Base-by-base conservation (phyloP, 2,888 invertebrate genomes). In the Corythucha ciliata region DNA sequence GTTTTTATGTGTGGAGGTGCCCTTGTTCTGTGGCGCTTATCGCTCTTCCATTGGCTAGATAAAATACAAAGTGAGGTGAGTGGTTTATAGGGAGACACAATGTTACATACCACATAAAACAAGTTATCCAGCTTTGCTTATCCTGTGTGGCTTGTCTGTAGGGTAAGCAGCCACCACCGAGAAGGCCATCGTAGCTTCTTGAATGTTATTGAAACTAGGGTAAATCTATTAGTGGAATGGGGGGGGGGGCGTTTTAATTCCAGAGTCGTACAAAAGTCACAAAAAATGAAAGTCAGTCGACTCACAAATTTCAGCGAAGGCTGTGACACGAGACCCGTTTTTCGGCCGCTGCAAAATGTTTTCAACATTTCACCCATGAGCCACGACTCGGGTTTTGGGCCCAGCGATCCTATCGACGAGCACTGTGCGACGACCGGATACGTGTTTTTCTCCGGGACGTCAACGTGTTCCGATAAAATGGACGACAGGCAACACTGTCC, bases 1-100 rank as follows among this genome's bases (percentile, higher is more conserved):
- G 83, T 80, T 68, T 98, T 98, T 32, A 96, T 89, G 65, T 98
- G 97, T 0, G 98, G 98, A 80, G 92, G 87, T 0, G 93, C 92
- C 50, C 76, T 69, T 41, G 81, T 78, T n/a, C 97, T 74, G 12
- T 75, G 69, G 0, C 78, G 74, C 0, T 70, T 67, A 2, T 77
- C 77, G 0, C 88, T 81, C 62, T 78, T 80, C 97, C 97, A 97
- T 61, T 86, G 82, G 64, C 88, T 88, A 66, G 48, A 68, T 66
- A 64, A 14, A 42, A 26, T 4, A 10, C 8, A 3, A 45, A 8
- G 45, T 27, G 18, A 45, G 21, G 20, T 45, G 6, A 21, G 26
- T 21, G 2, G 32, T 32, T 21, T 7, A 46, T 14, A 14, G 3
- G 8, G 8, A 14, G 37, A 37, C 8, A 8, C n/a, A 24, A n/a